These are phyloP conservation scores for Malacosoma neustria DNA, from an alignment of 2,888 invertebrate genomes.

Conservation along the genomic window DNA sequence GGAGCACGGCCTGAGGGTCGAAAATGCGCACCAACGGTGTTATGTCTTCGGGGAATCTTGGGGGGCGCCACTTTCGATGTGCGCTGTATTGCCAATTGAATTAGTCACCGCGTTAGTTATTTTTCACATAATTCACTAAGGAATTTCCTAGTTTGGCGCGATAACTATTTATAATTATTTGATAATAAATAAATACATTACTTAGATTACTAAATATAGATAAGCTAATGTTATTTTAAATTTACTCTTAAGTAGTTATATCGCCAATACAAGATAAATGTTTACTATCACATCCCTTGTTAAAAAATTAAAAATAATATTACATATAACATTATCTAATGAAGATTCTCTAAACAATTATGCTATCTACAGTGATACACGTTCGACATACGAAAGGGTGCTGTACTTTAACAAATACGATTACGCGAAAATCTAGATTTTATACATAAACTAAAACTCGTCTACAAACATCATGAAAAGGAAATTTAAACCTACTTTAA, in stretches of 20 bases:
- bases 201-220: too few relatives aligned
- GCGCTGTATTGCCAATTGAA: constrained; percentile 72
- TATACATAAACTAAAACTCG: too few relatives aligned
- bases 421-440: too few relatives aligned
- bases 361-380: constrained; percentile 3
- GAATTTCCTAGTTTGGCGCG: neutral
- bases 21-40: constrained; percentile 85
- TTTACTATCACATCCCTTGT: neutral
- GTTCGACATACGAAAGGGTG: constrained; percentile 10
- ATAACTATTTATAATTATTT: neutral
- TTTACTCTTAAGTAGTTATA: neutral
- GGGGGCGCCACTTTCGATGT: constrained; percentile 89
- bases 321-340: neutral
- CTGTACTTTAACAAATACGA: constrained; percentile 19
- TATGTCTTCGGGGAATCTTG: constrained; percentile 85
- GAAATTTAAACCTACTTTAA: too few relatives aligned
- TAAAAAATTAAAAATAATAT: neutral
- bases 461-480: too few relatives aligned
- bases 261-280: neutral
- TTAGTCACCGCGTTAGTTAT: constrained; percentile 29
- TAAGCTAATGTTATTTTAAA: too few relatives aligned
- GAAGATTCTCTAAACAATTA: constrained; percentile 1
- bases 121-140: constrained; percentile 6
- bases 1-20: constrained; percentile 80
- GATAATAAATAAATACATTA: too few relatives aligned